Conservation (phyloP, 2,113 vertebrate species). For the Callipepla squamata region DNA sequence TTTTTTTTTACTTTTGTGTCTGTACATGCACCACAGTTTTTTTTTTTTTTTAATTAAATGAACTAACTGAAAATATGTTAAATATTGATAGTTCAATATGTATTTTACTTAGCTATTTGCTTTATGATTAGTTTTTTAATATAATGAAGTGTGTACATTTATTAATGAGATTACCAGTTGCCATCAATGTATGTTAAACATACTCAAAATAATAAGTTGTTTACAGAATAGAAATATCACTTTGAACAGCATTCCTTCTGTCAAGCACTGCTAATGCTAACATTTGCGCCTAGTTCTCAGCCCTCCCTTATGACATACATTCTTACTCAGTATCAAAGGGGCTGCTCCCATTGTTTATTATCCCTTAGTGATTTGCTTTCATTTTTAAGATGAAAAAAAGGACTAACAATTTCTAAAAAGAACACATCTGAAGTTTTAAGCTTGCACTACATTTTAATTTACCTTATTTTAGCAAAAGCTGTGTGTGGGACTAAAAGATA, state of each 20-base stretch:
- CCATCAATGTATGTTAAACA: background rate
- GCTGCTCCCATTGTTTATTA: background rate
- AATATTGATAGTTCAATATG: background rate
- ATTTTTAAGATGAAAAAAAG: background rate
- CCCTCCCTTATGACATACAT: background rate
- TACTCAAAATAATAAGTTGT: background rate
- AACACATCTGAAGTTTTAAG: background rate
- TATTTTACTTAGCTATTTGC: background rate
- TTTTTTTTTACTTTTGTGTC: background rate
- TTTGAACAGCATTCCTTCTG: background rate
- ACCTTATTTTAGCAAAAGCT: background rate
- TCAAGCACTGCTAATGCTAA: background rate
- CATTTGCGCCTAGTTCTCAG: background rate
- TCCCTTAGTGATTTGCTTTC: rapidly evolving
- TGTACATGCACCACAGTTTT: background rate
- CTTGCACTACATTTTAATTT: background rate
- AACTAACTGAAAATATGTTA: background rate
- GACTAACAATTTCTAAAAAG: background rate
- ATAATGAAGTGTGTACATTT: background rate
- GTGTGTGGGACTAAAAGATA: background rate
- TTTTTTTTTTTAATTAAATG: background rate
- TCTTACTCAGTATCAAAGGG: background rate
- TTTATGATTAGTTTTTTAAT: background rate
- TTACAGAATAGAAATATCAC: background rate
- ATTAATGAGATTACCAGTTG: background rate